Conservation (phyloP, 1,140 invertebrate species). For the Luehdorfia chinensis region DNA sequence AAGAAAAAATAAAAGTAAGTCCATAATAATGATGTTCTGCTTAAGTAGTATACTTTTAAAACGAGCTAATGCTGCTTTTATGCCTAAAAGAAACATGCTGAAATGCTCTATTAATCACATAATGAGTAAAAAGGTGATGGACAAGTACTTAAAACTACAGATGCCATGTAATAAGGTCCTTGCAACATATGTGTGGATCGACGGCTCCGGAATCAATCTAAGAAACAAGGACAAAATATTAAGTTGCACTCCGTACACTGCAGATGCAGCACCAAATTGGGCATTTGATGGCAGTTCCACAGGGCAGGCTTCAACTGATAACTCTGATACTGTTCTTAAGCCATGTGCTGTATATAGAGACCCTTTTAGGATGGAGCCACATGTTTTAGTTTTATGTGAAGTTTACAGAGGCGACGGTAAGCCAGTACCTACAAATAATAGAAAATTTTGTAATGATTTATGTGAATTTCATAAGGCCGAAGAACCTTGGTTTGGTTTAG, state of each 20-base stretch:
- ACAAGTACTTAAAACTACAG: conserved; percentile 78
- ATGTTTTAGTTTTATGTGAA: conserved; percentile 93
- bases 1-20: too few relatives aligned
- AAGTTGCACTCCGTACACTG: conserved; percentile 81
- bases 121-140: conserved; percentile 59
- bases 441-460: conserved; percentile 85
- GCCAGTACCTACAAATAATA: conserved; percentile 83
- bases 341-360: conserved; percentile 94
- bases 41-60: conserved; percentile 25
- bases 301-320: conserved; percentile 85
- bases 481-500: conserved; percentile 96
- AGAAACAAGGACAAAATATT: conserved; percentile 89
- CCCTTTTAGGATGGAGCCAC: conserved; percentile 92
- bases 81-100: conserved; percentile 42
- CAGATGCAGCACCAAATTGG: conserved; percentile 92
- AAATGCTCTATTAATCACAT: conserved; percentile 61
- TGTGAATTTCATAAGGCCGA: conserved; percentile 85
- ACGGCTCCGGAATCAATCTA: conserved; percentile 91
- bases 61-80: conserved; percentile 18
- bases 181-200: conserved; percentile 93
- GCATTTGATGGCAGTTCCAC: conserved; percentile 97
- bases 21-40: too few relatives aligned
- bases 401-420: conserved; percentile 57
- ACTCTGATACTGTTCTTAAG: conserved; percentile 92
- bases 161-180: conserved; percentile 84